Evolutionary conservation across 2,888 invertebrate species (phyloP), one percentile per base, ranked within the genome.

Genomic region (Pollenia labialis): DNA sequence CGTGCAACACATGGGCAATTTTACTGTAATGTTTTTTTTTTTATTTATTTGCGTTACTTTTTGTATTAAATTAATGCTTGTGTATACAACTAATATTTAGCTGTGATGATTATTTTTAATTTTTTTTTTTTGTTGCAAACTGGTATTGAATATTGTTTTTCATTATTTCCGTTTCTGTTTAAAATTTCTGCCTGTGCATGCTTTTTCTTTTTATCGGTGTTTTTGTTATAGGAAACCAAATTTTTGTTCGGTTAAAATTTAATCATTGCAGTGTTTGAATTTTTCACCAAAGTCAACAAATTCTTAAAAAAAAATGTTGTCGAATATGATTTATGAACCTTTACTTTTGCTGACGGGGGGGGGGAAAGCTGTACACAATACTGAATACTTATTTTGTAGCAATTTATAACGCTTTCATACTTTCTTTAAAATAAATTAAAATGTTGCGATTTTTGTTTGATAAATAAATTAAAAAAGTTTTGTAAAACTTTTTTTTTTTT

Each of bases 181-280:
- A 10, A 48, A 6, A 32, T 50, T 10, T 68, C 4, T n/a, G 4
- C n/a, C 4, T 50, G 23, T 23, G 12, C 2, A 10, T 54, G 11
- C 4, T 32, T 32, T 54, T 54, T 18, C 46, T 18, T 44, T 18
- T 64, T 64, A 64, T 48, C 12, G 66, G 66, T 32, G 32, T 32
- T 66, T 48, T 23, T 14, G 16, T 50, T 12, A 2, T 32, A 68
- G 66, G 66, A 68, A 66, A 68, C 10, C 9, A 48, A 23, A 48
- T 68, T 32, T 23, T 32, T 46, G 23, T 50, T 68, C 10, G 1
- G 12, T 56, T 58, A 14, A 32, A 8, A 58, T 40, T 58, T 32
- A 32, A 32, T 50, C 4, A 14, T 7, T 50, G 12, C n/a, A 7
- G 7, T 50, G 12, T 6, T 50, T 50, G 10, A 23, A 32, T 32